Percentiles rank a stretch among this genome's conserved stretches.
phyloP scores from a whole-genome alignment of 1,140 invertebrate species.

The Argopecten irradians region DNA sequence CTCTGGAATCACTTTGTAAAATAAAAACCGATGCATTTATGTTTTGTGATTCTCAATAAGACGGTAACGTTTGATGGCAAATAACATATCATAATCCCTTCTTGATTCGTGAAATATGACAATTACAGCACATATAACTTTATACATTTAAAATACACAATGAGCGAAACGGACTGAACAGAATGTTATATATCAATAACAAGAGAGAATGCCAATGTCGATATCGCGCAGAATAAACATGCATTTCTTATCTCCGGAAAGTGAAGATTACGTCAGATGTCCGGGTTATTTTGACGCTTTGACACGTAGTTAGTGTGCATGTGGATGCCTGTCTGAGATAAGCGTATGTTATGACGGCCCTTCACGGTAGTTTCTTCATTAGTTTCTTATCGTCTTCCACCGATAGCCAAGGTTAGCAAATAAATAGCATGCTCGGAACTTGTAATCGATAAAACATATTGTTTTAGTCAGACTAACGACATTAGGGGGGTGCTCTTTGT shows the following conservation, averaged over 20 bases:
- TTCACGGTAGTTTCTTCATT: conserved; percentile 5
- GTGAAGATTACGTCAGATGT: conserved; percentile 11
- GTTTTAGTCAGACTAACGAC: neutral
- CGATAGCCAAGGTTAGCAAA: conserved; percentile 15
- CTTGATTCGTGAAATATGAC: no score
- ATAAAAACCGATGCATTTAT: no score
- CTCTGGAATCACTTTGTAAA: no score
- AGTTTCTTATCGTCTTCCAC: conserved; percentile 6
- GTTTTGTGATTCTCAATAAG: no score
- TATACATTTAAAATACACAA: no score
- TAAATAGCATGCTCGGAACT: neutral
- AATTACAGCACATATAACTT: no score
- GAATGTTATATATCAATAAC: no score
- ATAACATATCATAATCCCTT: no score
- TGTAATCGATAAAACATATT: conserved; percentile 23
- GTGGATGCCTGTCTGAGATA: conserved; percentile 1
- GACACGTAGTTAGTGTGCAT: conserved; percentile 6
- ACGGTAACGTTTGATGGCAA: no score
- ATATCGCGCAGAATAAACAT: neutral
- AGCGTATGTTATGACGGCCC: neutral
- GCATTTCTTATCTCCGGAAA: neutral
- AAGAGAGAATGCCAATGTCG: no score
- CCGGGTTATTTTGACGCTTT: conserved; percentile 3
- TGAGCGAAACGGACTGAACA: no score
- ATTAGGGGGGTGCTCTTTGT: neutral